These are phyloP conservation scores for Ia io DNA, from an alignment of 2,113 vertebrate species.

Conservation along the genomic window DNA sequence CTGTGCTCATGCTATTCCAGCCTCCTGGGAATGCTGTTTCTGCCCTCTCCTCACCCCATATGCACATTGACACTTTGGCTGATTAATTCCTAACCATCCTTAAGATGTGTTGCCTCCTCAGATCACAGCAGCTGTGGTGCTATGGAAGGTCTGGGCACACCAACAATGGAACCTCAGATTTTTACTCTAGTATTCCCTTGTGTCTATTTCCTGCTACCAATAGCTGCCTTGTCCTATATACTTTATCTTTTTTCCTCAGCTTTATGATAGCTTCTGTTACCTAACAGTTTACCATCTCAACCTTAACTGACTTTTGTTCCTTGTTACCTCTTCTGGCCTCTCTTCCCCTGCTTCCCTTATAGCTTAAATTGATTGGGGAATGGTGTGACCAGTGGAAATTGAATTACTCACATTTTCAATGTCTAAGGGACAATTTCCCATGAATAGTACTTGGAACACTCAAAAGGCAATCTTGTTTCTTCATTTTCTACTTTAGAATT, in stretches of 20 bases:
- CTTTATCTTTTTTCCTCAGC: background rate
- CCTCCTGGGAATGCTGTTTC: background rate
- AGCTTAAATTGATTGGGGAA: background rate
- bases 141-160: background rate
- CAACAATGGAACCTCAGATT: background rate
- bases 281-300: background rate
- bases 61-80: background rate
- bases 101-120: background rate
- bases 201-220: background rate
- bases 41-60: background rate
- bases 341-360: background rate
- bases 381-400: background rate
- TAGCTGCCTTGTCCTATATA: background rate
- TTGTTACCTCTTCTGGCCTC: background rate
- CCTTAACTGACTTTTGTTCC: background rate
- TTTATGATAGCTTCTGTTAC: background rate
- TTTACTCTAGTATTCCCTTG: background rate
- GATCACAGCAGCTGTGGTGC: background rate
- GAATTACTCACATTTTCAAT: background rate
- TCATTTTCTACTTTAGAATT: constrained; percentile 10
- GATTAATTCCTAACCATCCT: background rate
- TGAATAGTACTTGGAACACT: background rate
- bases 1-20: background rate
- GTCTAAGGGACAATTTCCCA: background rate
- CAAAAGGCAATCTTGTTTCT: background rate